A percentile compares a stretch with the other conserved stretches of the same genome.
Evolutionary conservation across 2,113 vertebrate species (phyloP).

Genomic region (Platysteira castanea): DNA sequence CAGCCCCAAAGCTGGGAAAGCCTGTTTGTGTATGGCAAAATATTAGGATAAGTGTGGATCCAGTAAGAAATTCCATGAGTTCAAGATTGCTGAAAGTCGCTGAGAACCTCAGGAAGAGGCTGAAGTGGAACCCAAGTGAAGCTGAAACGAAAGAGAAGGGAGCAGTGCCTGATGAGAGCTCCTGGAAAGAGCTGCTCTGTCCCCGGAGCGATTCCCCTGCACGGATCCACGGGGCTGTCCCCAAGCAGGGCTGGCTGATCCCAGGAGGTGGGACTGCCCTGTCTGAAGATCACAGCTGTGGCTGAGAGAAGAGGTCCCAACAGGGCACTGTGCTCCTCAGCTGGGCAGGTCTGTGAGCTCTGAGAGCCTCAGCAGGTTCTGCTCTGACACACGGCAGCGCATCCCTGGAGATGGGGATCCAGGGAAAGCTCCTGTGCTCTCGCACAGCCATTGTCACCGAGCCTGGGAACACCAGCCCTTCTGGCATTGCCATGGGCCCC

Average conservation of each 20-base stretch:
- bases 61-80: background rate
- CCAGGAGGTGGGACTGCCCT: background rate
- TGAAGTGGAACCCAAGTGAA: background rate
- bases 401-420: background rate
- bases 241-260: background rate
- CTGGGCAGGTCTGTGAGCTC: background rate
- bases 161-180: background rate
- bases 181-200: background rate
- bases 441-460: background rate
- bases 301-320: background rate
- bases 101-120: background rate
- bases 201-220: background rate
- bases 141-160: background rate
- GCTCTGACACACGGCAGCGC: rapidly evolving
- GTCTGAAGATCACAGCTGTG: background rate
- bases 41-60: background rate
- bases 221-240: background rate
- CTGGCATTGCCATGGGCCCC: background rate
- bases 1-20: background rate
- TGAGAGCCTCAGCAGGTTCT: background rate
- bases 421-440: background rate
- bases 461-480: background rate
- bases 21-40: rapidly evolving
- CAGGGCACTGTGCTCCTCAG: background rate
- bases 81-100: background rate